Evolutionary conservation across 2,797 vertebrate genomes (phyloP), one percentile per base, ranked within the genome.

Genomic region (Helostoma temminkii): DNA sequence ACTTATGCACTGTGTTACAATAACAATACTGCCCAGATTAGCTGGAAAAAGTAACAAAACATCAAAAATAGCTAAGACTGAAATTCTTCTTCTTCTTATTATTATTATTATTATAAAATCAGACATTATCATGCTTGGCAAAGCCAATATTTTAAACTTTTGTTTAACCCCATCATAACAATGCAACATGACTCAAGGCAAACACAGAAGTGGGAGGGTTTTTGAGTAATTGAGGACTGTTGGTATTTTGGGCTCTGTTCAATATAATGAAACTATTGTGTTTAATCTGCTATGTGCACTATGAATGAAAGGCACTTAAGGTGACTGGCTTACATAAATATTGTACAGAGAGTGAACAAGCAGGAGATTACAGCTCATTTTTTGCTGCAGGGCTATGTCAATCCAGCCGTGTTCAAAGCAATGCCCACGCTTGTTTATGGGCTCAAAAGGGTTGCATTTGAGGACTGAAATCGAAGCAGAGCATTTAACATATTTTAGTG

Each of bases 281-380:
- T 56, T 49, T 6, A 26, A 15, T 53, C 24, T 48, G 30, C 55
- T 53, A 50, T 36, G 56, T 28, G 19, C n/a, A 28, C 45, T 12
- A 25, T 26, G 50, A 34, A 62, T 32, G 42, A 41, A 28, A 15
- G 16, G 15, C 47, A 50, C 30, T 25, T 34, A 63, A 59, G 57
- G 62, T 69, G 52, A 70, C 15, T 39, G 56, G 47, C 53, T 43
- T 30, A 59, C 8, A 49, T 19, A 18, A 21, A 55, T 30, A 28
- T 39, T 52, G 32, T 25, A 56, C n/a, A 24, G 18, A 63, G 30
- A 64, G 24, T n/a, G 18, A 53, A 43, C 36, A 26, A 30, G 34
- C 21, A 50, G 25, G 5, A 60, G 19, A 24, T 66, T 16, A 30
- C 22, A 42, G 16, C 15, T 58, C 12, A 25, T 43, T 59, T n/a